Evolutionary conservation across 2,797 vertebrate genomes (phyloP).

Genomic region (Spatula versicolor): DNA sequence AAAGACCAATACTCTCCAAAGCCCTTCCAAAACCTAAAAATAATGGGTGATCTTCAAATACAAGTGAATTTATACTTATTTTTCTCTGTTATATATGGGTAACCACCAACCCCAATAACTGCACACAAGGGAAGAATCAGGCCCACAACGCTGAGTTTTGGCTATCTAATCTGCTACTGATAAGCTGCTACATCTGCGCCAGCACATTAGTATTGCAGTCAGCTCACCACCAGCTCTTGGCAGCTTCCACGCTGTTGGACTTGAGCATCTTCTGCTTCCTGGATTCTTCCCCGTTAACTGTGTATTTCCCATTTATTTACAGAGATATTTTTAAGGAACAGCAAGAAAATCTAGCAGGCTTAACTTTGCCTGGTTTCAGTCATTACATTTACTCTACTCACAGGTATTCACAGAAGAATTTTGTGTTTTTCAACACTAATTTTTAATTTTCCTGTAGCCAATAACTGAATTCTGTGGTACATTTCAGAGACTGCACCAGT

Average conservation of each 20-base stretch:
- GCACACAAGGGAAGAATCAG: not conserved
- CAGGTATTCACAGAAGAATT: not conserved
- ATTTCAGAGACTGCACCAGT: not conserved
- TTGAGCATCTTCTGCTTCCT: not conserved
- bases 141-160: not conserved
- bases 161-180: not conserved
- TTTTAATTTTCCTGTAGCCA: not conserved
- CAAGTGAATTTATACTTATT: not conserved
- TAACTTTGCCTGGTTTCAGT: not conserved
- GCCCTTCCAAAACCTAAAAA: not conserved
- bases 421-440: not conserved
- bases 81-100: not conserved
- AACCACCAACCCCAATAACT: not conserved
- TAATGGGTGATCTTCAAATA: not conserved
- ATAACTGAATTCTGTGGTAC: not conserved
- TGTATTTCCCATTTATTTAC: not conserved
- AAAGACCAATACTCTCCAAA: not conserved
- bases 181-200: not conserved
- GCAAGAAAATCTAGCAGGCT: not conserved
- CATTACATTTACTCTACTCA: not conserved
- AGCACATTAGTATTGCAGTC: not conserved
- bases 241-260: not conserved
- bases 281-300: not conserved
- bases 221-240: not conserved
- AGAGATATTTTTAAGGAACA: not conserved